A percentile compares a stretch with the other conserved stretches of the same genome.
These are phyloP conservation scores for Caenorhabditis sp. DNA, from an alignment of 2,888 invertebrate genomes.

Conservation along the genomic window DNA sequence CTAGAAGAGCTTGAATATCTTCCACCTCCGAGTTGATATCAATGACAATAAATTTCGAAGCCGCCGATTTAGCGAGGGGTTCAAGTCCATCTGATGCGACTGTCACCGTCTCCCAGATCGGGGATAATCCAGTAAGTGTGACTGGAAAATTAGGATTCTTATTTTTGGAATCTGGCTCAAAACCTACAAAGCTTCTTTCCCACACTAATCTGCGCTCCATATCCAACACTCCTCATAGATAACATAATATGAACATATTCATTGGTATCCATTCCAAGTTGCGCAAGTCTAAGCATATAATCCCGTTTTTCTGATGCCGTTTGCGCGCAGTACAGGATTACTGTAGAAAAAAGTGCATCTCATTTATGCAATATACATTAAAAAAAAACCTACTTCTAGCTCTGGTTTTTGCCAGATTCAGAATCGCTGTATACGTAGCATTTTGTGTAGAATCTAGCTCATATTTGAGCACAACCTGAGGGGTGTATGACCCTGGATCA, in stretches of 20 bases:
- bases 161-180: no score
- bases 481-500: slow-evolving; percentile 4
- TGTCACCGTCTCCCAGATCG: not conserved
- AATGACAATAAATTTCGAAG: not conserved
- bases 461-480: slow-evolving; percentile 20
- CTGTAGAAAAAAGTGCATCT: not conserved
- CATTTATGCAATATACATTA: no score
- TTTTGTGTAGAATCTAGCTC: slow-evolving; percentile 5
- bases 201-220: slow-evolving; percentile 26
- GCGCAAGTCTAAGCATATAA: slow-evolving; percentile 18
- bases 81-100: not conserved
- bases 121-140: not conserved
- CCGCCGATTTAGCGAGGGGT: not conserved
- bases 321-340: slow-evolving; percentile 1
- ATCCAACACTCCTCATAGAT: slow-evolving; percentile 53
- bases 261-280: slow-evolving; percentile 52
- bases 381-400: slow-evolving; percentile 15
- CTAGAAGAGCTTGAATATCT: slow-evolving; percentile 12
- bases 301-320: slow-evolving; percentile 6
- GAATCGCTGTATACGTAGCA: not conserved
- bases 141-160: no score
- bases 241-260: slow-evolving; percentile 63
- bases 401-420: slow-evolving; percentile 9
- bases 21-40: slow-evolving; percentile 30
- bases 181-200: slow-evolving; percentile 32